Percentiles rank a stretch among this genome's conserved stretches.
Evolutionary conservation across 2,113 vertebrate species (phyloP).

Genomic region (Siphamia tubifer): DNA sequence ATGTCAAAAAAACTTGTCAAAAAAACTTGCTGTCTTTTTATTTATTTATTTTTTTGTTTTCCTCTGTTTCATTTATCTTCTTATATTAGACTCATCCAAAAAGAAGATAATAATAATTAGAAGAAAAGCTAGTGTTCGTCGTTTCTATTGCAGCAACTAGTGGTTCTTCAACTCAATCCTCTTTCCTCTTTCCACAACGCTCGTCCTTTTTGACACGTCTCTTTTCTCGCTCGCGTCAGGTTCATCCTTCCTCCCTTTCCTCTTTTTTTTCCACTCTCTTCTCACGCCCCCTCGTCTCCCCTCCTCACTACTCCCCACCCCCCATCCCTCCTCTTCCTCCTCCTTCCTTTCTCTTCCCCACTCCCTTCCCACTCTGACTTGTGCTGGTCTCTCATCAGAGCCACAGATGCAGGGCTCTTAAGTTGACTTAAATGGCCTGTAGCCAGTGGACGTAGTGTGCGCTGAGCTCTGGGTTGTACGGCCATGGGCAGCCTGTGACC

Average conservation of each 20-base stretch:
- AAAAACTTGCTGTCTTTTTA: too few species aligned
- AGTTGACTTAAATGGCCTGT: conserved; percentile 85
- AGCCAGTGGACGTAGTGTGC: conserved; percentile 73
- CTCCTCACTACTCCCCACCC: neutral
- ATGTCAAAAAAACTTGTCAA: too few species aligned
- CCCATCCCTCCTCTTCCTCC: conserved; percentile 1
- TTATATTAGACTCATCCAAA: too few species aligned
- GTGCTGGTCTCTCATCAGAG: conserved; percentile 66
- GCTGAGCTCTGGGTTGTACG: conserved; percentile 73
- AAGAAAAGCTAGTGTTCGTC: neutral
- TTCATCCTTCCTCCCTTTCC: neutral
- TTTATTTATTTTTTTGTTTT: too few species aligned
- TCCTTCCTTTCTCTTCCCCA: conserved; percentile 2
- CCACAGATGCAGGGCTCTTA: conserved; percentile 66
- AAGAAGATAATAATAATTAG: neutral
- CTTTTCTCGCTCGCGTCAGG: neutral
- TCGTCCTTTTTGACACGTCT: neutral
- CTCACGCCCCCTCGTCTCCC: conserved; percentile 33
- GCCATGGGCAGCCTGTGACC: conserved; percentile 85
- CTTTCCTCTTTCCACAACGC: neutral
- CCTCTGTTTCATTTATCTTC: too few species aligned
- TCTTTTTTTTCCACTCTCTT: conserved; percentile 17
- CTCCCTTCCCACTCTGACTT: conserved; percentile 43
- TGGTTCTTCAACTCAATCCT: neutral
- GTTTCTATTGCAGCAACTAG: neutral